Base-by-base conservation (phyloP, 1,140 invertebrate genomes). In the Lasioglossum baleicum region DNA sequence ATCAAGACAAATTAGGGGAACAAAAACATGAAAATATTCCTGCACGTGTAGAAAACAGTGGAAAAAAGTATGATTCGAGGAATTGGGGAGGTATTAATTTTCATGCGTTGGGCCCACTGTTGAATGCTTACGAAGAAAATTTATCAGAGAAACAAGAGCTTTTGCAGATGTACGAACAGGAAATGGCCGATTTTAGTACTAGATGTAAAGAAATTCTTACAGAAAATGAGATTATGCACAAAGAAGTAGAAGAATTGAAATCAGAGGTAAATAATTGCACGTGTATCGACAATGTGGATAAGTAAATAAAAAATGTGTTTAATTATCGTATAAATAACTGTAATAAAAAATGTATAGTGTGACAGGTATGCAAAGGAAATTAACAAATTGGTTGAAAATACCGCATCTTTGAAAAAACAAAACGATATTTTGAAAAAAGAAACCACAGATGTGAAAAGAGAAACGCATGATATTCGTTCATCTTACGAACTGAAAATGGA, bases 121-220 rank as follows among this genome's bases (percentile, higher is more conserved):
- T 96, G 31, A 94, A 96, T 87, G 95, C 96, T 44, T 96, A 96
- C 83, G 94, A 96, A 80, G 95, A 96, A 83, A 95, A 94, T 22
- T 88, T 96, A 20, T 88, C 88, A 2, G 96, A 96, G 85, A 96
- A 96, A 88, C 94, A 95, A 31, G 93, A 95, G 35, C 91, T 96
- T 40, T 94, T 96, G 65, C 86, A 92, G 8, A 93, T 94, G 74
- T 96, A 95, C 71, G 94, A 94, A 82, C 87, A 90, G 2, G 94
- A 95, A 86, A 93, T 96, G 60, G 94, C 95, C 35, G 86, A 92
- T n/a, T 96, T 96, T 83, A 94, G 94, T 60, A 92, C 91, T 2
- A 94, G 94, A 88, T 91, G 94, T 48, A 95, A 95, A 88, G 93
- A 94, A 74, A 91, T 96, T 51, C 81, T 95, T 2, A 90, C 89